Percentiles rank a stretch among this genome's conserved stretches.
Evolutionary conservation across 2,797 vertebrate genomes (phyloP).

Genomic region (Syngnathus acus): DNA sequence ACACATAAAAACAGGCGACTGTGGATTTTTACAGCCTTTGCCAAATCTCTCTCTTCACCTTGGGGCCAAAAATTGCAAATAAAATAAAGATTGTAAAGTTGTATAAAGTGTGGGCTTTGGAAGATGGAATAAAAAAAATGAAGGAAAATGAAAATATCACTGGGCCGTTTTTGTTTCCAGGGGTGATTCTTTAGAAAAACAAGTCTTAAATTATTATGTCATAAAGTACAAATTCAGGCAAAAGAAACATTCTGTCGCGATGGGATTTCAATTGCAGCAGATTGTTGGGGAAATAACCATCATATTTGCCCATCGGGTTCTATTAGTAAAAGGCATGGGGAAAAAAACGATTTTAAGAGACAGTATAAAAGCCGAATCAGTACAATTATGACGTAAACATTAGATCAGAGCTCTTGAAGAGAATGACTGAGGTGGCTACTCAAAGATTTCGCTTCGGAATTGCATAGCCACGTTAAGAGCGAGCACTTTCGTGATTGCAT

Average conservation of each 20-base stretch:
- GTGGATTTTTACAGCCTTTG: constrained; percentile 37
- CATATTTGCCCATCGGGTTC: not conserved
- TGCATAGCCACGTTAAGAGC: not conserved
- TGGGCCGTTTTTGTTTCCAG: constrained; percentile 47
- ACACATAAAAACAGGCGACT: constrained; percentile 43
- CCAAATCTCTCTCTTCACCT: constrained; percentile 35
- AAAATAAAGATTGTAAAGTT: constrained; percentile 54
- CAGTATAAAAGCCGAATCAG: not conserved
- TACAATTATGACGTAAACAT: not conserved
- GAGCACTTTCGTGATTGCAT: not conserved
- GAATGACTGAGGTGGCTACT: not conserved
- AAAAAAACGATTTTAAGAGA: not conserved
- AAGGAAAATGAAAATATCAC: constrained; percentile 53
- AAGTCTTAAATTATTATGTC: constrained; percentile 52
- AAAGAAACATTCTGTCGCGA: not conserved
- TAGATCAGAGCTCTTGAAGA: not conserved
- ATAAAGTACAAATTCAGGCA: constrained; percentile 22
- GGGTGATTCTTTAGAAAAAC: constrained; percentile 48
- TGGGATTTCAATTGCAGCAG: not conserved
- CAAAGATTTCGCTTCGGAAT: not conserved
- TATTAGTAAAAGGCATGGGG: not conserved
- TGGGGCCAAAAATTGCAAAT: constrained; percentile 38
- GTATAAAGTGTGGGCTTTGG: constrained; percentile 47
- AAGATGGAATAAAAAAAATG: constrained; percentile 18
- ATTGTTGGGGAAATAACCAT: not conserved